phyloP scores from a whole-genome alignment of 2,113 vertebrate species.

The Balaenoptera acutorostrata region DNA sequence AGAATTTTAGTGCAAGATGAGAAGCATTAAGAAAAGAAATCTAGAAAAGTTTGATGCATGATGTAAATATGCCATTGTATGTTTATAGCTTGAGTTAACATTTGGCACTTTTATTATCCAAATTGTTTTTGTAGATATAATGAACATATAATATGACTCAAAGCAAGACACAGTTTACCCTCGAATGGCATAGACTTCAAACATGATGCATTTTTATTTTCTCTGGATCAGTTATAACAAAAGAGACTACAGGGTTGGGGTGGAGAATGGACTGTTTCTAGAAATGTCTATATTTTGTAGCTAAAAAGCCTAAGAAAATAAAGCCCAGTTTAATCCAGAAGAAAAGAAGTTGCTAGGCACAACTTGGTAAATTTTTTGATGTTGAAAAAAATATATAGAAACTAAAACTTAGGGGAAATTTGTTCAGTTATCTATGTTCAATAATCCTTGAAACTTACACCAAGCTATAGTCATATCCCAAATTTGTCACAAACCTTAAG shows the following conservation, averaged over 20 bases:
- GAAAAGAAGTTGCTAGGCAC: neutral
- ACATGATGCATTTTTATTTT: constrained; percentile 62
- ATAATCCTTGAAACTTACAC: neutral
- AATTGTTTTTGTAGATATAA: constrained; percentile 70
- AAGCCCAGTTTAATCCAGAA: neutral
- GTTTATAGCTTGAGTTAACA: constrained; percentile 78
- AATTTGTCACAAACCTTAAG: neutral
- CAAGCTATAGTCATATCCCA: neutral
- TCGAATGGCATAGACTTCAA: constrained; percentile 58
- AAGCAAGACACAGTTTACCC: constrained; percentile 60
- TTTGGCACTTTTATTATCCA: constrained; percentile 78
- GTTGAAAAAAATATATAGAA: neutral
- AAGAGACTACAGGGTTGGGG: constrained; percentile 40
- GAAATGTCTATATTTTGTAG: constrained; percentile 42
- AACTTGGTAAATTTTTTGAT: neutral
- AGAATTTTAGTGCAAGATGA: constrained; percentile 72
- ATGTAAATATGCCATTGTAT: constrained; percentile 73
- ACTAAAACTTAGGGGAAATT: neutral
- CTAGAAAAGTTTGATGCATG: constrained; percentile 75
- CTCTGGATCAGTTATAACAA: constrained; percentile 30
- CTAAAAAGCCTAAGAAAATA: constrained; percentile 49
- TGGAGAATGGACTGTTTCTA: constrained; percentile 39
- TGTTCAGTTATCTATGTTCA: neutral
- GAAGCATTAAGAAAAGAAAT: constrained; percentile 70
- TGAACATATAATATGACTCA: constrained; percentile 59